Percentiles rank a stretch among this genome's conserved stretches.
phyloP scores from a whole-genome alignment of 1,140 invertebrate species.

The Cotesia chilonis region DNA sequence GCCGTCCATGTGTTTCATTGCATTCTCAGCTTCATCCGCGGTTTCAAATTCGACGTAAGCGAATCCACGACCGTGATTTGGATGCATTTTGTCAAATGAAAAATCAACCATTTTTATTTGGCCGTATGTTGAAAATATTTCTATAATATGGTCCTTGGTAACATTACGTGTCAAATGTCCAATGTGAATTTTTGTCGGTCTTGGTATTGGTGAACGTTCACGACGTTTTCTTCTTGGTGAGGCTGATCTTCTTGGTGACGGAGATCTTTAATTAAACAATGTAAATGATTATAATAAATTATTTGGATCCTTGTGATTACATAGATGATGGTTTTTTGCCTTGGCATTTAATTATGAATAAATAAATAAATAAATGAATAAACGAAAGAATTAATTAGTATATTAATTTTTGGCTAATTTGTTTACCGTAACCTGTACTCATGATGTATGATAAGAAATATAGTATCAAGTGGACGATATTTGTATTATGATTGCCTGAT shows the following conservation, averaged over 20 bases:
- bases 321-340: no score
- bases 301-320: no score
- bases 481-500: no score
- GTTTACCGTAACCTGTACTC: no score
- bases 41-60: conserved; percentile 95
- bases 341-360: no score
- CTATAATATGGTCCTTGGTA: conserved; percentile 89
- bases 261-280: conserved; percentile 60
- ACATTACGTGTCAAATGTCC: conserved; percentile 92
- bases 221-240: conserved; percentile 71
- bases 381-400: no score
- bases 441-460: no score
- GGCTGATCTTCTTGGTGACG: conserved; percentile 66
- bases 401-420: no score
- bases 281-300: neutral
- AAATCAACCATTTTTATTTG: conserved; percentile 90
- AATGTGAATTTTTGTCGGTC: conserved; percentile 91
- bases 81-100: conserved; percentile 85
- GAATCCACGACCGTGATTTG: conserved; percentile 86
- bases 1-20: conserved; percentile 99
- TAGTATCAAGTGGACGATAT: no score
- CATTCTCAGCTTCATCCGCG: conserved; percentile 95
- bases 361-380: no score
- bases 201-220: conserved; percentile 84
- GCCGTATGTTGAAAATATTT: conserved; percentile 96